These are phyloP conservation scores for Bovichtus diacanthus DNA, from an alignment of 2,797 vertebrate species.

Conservation along the genomic window DNA sequence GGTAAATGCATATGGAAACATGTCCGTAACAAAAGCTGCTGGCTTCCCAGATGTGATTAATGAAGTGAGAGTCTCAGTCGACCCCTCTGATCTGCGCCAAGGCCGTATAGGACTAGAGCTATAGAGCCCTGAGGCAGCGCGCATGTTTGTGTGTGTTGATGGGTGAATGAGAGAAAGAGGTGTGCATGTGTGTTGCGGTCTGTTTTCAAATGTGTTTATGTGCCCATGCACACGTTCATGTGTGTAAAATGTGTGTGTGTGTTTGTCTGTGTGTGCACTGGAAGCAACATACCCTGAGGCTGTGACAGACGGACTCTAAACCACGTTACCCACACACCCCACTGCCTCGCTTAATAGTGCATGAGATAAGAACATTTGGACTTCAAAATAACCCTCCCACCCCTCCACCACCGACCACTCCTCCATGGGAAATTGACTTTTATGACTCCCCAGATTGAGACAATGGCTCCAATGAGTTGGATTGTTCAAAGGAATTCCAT, in stretches of 20 bases:
- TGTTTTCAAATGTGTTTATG: conserved; percentile 49
- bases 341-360: conserved; percentile 86
- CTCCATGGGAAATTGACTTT: conserved; percentile 82
- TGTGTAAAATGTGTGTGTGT: conserved; percentile 29
- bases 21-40: conserved; percentile 53
- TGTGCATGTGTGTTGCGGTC: conserved; percentile 32
- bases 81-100: conserved; percentile 70
- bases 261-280: conserved; percentile 49
- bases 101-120: conserved; percentile 59
- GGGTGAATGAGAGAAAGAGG: conserved; percentile 60
- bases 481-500: conserved; percentile 47
- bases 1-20: conserved; percentile 63
- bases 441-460: conserved; percentile 68
- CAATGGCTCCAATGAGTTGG: conserved; percentile 61
- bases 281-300: conserved; percentile 72
- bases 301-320: conserved; percentile 81
- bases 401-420: conserved; percentile 45
- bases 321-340: conserved; percentile 80
- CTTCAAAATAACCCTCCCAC: conserved; percentile 70
- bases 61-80: conserved; percentile 66
- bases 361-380: conserved; percentile 88
- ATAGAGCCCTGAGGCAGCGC: conserved; percentile 59
- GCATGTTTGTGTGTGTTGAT: conserved; percentile 68
- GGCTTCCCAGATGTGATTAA: conserved; percentile 74
- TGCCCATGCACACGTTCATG: conserved; percentile 37